Base-by-base conservation (phyloP, 2,113 vertebrate genomes). In the Nyctereutes procyonoides region DNA sequence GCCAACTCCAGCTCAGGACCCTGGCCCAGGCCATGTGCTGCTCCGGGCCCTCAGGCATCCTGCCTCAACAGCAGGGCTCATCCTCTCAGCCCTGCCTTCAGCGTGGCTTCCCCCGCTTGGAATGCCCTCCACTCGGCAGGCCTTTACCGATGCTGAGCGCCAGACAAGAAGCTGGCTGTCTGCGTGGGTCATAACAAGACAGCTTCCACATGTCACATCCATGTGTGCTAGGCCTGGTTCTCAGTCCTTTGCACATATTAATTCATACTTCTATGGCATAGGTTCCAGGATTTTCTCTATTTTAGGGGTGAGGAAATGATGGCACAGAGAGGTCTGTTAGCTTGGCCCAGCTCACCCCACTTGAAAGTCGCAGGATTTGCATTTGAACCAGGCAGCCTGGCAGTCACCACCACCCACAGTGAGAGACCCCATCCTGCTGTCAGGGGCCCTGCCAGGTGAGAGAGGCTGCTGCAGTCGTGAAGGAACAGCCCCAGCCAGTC, bases 351-450 rank as follows among this genome's bases (percentile, higher is more conserved):
- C 10, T n/a, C 58, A 17, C 53, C 63, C n/a, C 55, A 26, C 60
- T 77, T 83, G 32, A 88, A 83, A 96, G n/a, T 83, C 65, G 43
- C 53, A 77, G 55, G 83, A 67, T 22, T 32, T 53, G 85, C 65
- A 88, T 95, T 88, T 97, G 95, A 95, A 55, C 56, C 96, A 91
- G 89, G 58, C 94, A 71, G 38, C 87, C 73, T n/a, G 55, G 90
- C 28, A 95, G 93, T 24, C 51, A 6, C 15, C 6, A 5, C 69
- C 14, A n/a, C 19, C 71, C 35, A 14, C 7, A 30, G 3, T 20
- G 83, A 91, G 89, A 62, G 38, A 11, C 28, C 13, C 30, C 1
- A 0, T 26, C 86, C 87, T 67, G 22, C 13, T 62, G 43, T 43
- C 5, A 24, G 89, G 92, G 58, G 56, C 43, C 63, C 12, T 60